Evolutionary conservation across 2,797 vertebrate species (phyloP).

Genomic region (Hipposideros larvatus): DNA sequence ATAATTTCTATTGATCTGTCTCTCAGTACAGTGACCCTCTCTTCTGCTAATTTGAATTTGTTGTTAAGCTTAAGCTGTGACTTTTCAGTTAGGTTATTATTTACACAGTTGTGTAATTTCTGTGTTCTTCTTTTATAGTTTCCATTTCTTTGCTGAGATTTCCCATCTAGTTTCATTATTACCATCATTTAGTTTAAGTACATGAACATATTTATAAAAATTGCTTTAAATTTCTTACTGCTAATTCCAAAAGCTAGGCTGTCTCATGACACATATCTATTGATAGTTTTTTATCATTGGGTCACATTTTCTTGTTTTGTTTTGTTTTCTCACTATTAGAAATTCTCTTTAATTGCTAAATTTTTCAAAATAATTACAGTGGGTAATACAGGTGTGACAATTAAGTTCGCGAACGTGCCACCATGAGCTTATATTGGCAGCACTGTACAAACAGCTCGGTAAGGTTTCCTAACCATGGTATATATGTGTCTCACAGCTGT

Average conservation of each 20-base stretch:
- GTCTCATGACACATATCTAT: neutral
- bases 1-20: neutral
- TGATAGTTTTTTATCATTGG: neutral
- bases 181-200: neutral
- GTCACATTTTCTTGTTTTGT: neutral
- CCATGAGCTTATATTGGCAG: too few species aligned
- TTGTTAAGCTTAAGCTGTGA: neutral
- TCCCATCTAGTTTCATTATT: neutral
- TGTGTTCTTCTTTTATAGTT: neutral
- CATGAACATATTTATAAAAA: neutral
- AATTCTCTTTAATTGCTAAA: neutral
- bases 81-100: neutral
- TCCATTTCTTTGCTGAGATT: constrained; percentile 19
- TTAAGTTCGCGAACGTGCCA: too few species aligned
- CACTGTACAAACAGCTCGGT: too few species aligned
- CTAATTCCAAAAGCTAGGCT: neutral
- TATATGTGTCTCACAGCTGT: too few species aligned
- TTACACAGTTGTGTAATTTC: neutral
- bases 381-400: too few species aligned
- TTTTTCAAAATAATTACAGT: too few species aligned
- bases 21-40: neutral
- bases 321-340: neutral
- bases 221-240: constrained; percentile 19
- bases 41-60: neutral
- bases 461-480: too few species aligned